phyloP scores from a whole-genome alignment of 2,888 invertebrate genomes.

The Yponomeuta plumbellus region DNA sequence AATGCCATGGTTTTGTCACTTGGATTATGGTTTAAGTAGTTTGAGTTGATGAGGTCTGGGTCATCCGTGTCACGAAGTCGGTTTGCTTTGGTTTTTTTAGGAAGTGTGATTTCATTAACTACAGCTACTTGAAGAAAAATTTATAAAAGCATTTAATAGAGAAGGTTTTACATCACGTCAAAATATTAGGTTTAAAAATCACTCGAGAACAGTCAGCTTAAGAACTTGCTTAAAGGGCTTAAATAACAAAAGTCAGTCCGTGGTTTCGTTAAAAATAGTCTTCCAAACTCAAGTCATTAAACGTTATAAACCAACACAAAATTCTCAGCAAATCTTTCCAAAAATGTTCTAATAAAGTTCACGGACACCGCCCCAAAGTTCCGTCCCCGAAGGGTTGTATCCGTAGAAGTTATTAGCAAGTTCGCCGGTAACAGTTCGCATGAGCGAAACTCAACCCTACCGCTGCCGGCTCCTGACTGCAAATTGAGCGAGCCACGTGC shows the following conservation, averaged over 20 bases:
- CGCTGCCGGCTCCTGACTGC: constrained; percentile 38
- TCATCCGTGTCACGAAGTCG: neutral
- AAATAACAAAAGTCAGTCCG: too few species aligned
- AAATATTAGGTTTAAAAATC: too few species aligned
- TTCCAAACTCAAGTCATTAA: too few species aligned
- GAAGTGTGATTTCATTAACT: neutral
- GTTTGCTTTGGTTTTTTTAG: neutral
- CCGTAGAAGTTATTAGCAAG: neutral
- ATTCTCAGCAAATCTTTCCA: neutral
- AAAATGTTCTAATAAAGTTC: neutral
- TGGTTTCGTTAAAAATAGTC: too few species aligned
- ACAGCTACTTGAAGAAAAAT: neutral
- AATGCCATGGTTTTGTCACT: neutral
- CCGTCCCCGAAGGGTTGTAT: neutral
- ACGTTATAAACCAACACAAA: too few species aligned
- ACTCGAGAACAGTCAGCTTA: too few species aligned
- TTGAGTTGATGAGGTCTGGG: neutral
- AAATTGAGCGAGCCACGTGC: constrained; percentile 69
- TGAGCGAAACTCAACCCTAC: constrained; percentile 48
- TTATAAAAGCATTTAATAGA: too few species aligned
- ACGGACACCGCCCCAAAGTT: neutral
- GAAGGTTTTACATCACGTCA: too few species aligned
- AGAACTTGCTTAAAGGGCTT: too few species aligned
- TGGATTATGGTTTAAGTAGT: neutral
- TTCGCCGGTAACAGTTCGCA: neutral